These are phyloP conservation scores for Macrophya alboannulata DNA, from an alignment of 2,888 invertebrate genomes.

Conservation along the genomic window DNA sequence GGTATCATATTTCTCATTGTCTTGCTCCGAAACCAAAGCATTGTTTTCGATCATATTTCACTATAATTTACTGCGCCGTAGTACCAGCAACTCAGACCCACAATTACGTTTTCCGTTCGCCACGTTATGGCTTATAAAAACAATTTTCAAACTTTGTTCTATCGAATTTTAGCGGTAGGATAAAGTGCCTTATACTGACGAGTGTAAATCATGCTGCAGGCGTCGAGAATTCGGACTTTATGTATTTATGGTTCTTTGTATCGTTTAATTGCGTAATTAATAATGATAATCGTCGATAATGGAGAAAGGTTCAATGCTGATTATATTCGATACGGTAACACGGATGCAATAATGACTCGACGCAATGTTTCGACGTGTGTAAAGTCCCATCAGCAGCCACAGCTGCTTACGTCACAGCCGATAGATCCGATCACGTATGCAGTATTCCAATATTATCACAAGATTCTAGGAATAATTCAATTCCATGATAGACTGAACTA, in stretches of 20 bases:
- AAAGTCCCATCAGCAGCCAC: not conserved
- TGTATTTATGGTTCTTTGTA: not conserved
- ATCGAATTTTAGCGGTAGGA: not conserved
- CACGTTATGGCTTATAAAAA: not conserved
- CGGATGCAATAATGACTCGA: not conserved
- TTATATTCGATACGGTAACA: not conserved
- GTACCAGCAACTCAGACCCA: not conserved
- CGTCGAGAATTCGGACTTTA: not conserved
- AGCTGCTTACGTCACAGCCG: not conserved
- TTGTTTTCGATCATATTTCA: constrained; percentile 34
- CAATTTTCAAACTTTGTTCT: not conserved
- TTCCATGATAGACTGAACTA: not conserved
- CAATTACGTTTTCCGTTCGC: not conserved
- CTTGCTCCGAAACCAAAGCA: constrained; percentile 2
- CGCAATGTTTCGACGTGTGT: not conserved
- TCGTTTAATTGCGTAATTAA: not conserved
- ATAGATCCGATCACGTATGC: constrained; percentile 11
- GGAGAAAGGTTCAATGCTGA: not conserved
- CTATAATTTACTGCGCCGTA: not conserved
- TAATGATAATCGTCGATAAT: not conserved
- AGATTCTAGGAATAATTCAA: not conserved
- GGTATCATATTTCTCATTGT: constrained; percentile 24
- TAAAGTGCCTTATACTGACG: not conserved
- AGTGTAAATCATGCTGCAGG: not conserved
- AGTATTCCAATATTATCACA: not conserved